Percentiles rank a stretch among this genome's conserved stretches.
phyloP scores from a whole-genome alignment of 1,140 invertebrate species.

The Eupeodes corollae region DNA sequence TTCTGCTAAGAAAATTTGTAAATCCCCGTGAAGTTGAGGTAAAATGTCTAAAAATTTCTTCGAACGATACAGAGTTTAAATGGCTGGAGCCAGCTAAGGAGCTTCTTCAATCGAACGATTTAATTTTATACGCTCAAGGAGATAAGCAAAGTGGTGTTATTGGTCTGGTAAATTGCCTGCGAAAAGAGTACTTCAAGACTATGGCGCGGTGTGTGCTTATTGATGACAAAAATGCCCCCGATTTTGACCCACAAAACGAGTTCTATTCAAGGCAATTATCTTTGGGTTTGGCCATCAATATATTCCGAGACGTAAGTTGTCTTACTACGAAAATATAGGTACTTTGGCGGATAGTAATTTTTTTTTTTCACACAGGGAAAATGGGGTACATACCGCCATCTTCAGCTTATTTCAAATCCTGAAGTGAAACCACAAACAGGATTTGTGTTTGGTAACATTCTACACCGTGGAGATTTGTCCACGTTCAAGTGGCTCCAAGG shows the following conservation, averaged over 20 bases:
- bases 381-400: slow-evolving; percentile 73
- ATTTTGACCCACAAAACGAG: slow-evolving; percentile 49
- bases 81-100: slow-evolving; percentile 46
- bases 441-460: slow-evolving; percentile 69
- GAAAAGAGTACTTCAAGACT: slow-evolving; percentile 55
- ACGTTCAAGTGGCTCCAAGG: slow-evolving; percentile 74
- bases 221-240: slow-evolving; percentile 50
- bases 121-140: slow-evolving; percentile 47
- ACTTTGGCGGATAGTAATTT: background rate
- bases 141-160: slow-evolving; percentile 64
- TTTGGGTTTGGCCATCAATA: slow-evolving; percentile 72
- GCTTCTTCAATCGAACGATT: slow-evolving; percentile 37
- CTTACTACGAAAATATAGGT: background rate
- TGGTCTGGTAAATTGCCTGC: slow-evolving; percentile 68
- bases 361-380: slow-evolving; percentile 40
- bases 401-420: slow-evolving; percentile 40
- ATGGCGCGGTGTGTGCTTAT: slow-evolving; percentile 51
- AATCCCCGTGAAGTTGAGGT: slow-evolving; percentile 18
- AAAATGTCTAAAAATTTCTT: slow-evolving; percentile 23
- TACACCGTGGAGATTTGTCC: slow-evolving; percentile 71
- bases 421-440: slow-evolving; percentile 23
- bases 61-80: slow-evolving; percentile 33
- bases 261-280: slow-evolving; percentile 53
- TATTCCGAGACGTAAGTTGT: slow-evolving; percentile 52
- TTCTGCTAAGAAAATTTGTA: slow-evolving; percentile 31